A percentile compares a stretch with the other conserved stretches of the same genome.
phyloP scores from a whole-genome alignment of 1,140 invertebrate genomes.

The Bombus breviceps region DNA sequence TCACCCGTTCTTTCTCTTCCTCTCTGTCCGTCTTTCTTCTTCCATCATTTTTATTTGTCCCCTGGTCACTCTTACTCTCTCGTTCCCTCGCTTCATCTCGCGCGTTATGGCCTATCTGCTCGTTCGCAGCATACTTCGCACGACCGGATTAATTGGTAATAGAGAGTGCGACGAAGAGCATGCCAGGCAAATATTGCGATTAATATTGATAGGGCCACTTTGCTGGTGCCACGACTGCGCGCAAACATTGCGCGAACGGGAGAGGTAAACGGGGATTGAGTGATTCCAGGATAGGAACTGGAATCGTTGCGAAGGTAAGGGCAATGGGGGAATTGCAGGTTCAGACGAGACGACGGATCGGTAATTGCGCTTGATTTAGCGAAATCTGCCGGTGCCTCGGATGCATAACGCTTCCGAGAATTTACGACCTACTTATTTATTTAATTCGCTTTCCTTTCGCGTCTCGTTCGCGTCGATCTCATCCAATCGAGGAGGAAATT shows the following conservation, averaged over 20 bases:
- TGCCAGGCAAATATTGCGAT: conserved; percentile 77
- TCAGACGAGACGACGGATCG: background rate
- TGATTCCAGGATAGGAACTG: conserved; percentile 5
- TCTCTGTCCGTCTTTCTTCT: conserved; percentile 43
- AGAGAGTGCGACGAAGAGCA: conserved; percentile 74
- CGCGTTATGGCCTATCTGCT: conserved; percentile 67
- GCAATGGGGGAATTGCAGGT: conserved; percentile 17
- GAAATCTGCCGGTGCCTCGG: background rate
- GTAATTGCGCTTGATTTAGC: conserved; percentile 11
- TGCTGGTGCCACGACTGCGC: conserved; percentile 63
- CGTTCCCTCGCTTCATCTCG: conserved; percentile 20
- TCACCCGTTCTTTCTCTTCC: conserved; percentile 26
- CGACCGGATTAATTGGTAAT: conserved; percentile 83
- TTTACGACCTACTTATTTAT: background rate
- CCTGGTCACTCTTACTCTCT: conserved; percentile 10
- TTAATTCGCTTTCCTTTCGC: background rate
- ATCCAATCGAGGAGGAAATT: background rate
- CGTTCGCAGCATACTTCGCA: conserved; percentile 80
- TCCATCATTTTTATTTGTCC: conserved; percentile 45
- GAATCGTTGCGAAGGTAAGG: background rate
- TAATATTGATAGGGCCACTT: conserved; percentile 80
- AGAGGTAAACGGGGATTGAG: conserved; percentile 25
- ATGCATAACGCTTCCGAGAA: background rate
- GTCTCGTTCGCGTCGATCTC: background rate
- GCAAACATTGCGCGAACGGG: conserved; percentile 44